Conservation (phyloP, 1,140 invertebrate genomes). For the Musca vetustissima region DNA sequence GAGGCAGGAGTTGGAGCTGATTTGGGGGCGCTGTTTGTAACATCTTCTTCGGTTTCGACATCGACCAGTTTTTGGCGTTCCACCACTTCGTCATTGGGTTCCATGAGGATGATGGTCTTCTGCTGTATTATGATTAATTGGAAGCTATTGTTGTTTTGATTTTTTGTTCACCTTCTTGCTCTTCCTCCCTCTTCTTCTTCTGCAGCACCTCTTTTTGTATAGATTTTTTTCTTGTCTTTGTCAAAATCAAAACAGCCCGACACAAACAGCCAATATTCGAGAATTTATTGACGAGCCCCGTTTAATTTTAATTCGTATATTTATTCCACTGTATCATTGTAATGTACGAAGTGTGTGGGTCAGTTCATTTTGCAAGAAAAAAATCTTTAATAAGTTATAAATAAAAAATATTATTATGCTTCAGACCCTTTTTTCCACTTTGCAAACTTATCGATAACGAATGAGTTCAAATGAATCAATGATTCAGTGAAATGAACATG, state of each 20-base stretch:
- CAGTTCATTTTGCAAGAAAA: too few species aligned
- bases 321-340: neutral
- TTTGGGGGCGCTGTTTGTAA: slow-evolving; percentile 53
- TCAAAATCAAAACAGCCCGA: too few species aligned
- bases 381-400: too few species aligned
- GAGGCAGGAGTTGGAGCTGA: slow-evolving; percentile 47
- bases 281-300: neutral
- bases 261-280: neutral
- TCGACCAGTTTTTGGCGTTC: slow-evolving; percentile 53
- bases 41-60: slow-evolving; percentile 46
- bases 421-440: too few species aligned
- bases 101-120: slow-evolving; percentile 37
- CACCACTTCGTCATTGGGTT: slow-evolving; percentile 53
- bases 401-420: too few species aligned
- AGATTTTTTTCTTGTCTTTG: neutral
- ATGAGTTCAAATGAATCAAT: too few species aligned
- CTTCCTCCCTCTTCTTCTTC: neutral
- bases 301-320: neutral
- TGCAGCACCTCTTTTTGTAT: too few species aligned
- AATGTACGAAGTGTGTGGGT: too few species aligned
- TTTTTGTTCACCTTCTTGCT: neutral
- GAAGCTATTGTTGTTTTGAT: neutral
- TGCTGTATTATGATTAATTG: neutral
- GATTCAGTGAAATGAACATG: too few species aligned
- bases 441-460: too few species aligned